Evolutionary conservation across 1,140 invertebrate genomes (phyloP), one percentile per base, ranked within the genome.

Genomic region (Gryon sp.): DNA sequence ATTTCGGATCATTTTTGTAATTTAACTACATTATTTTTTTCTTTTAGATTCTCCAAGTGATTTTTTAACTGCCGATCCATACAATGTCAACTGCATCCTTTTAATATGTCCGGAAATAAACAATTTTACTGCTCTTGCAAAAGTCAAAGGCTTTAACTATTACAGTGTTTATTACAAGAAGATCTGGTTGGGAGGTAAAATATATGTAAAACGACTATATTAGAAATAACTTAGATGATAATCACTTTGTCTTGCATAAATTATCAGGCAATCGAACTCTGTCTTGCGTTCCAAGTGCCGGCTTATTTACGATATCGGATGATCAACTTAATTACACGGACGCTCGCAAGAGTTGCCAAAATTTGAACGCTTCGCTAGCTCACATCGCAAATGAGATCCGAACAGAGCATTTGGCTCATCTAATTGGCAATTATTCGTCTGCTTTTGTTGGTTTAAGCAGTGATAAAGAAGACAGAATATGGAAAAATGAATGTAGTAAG

Each of bases 61-160:
- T 6, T 2, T 36, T 24, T 9, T n/a, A 16, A 9, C 12, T 1
- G 11, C 50, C 12, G 70, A 74, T 41, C 55, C 59, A 32, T 80
- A 76, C 53, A 77, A 85, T 55, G 63, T 66, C 30, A 81, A 79
- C 82, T 91, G 90, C 69, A 86, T 90, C 66, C 82, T 91, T 1
- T 79, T 93, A 1, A 88, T 89, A n/a, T 93, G 92, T 79, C 91
- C 92, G 1, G 91, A 92, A 82, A 83, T 84, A 5, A 83, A 89
- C 36, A 90, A 90, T 26, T 89, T 88, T 18, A 78, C 86, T 1
- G 88, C 87, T 0, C 63, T 93, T 4, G 79, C 83, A 3, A 87
- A 89, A 43, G 90, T 91, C 76, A 82, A 87, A 2, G 88, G 86
- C 75, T 92, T 89, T 62, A 90, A 90, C 84, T 92, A 92, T 78